phyloP scores from a whole-genome alignment of 2,888 invertebrate genomes.

The Molanna angustata region DNA sequence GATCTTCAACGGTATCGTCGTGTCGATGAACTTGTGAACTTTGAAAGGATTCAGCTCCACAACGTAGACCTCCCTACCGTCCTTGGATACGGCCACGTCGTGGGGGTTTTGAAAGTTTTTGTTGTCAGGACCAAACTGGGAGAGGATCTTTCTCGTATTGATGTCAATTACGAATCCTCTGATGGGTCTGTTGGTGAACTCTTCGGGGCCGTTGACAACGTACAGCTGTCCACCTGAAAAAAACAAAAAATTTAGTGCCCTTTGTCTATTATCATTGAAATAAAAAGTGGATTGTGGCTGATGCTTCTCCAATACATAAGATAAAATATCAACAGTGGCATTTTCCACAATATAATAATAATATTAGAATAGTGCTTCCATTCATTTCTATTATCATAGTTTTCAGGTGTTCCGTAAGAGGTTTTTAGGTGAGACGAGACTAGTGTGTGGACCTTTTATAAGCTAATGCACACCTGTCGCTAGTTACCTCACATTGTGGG shows the following conservation, averaged over 20 bases:
- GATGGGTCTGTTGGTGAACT: constrained; percentile 46
- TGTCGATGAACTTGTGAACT: constrained; percentile 56
- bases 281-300: no score
- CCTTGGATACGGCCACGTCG: constrained; percentile 69
- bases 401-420: no score
- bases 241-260: constrained; percentile 10
- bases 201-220: constrained; percentile 69
- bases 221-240: constrained; percentile 65
- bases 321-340: no score
- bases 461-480: no score
- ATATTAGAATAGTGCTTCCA: no score
- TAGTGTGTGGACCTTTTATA: no score
- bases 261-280: no score
- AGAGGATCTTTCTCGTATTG: constrained; percentile 54
- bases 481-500: no score
- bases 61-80: constrained; percentile 69
- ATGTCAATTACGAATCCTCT: constrained; percentile 72
- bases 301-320: no score
- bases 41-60: constrained; percentile 70
- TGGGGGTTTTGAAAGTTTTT: constrained; percentile 70
- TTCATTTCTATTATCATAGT: no score
- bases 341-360: no score
- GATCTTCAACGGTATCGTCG: constrained; percentile 33
- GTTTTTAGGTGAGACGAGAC: no score
- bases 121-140: constrained; percentile 59